These are phyloP conservation scores for Pygocentrus nattereri DNA, from an alignment of 2,797 vertebrate genomes.

Conservation along the genomic window DNA sequence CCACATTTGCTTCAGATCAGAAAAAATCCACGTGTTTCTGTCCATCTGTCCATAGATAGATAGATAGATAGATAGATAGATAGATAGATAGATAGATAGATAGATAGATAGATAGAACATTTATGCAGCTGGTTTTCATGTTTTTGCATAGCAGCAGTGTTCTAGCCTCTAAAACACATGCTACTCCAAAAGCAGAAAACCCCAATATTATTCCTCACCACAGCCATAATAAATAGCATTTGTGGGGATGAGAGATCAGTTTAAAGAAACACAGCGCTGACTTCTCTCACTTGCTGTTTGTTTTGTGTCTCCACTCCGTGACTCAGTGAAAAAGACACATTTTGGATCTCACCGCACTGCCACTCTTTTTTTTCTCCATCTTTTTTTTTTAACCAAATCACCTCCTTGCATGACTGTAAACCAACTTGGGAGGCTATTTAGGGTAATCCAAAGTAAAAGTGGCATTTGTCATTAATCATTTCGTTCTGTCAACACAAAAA, in stretches of 20 bases:
- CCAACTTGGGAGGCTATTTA: constrained; percentile 57
- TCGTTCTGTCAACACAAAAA: constrained; percentile 51
- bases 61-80: neutral
- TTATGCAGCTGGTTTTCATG: constrained; percentile 54
- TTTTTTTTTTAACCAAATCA: constrained; percentile 31
- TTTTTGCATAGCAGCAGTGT: constrained; percentile 36
- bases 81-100: neutral
- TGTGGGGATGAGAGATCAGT: constrained; percentile 22
- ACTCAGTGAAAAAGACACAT: constrained; percentile 49
- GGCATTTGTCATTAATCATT: constrained; percentile 60
- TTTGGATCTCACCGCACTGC: constrained; percentile 27
- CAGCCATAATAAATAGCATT: constrained; percentile 71
- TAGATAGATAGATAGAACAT: constrained; percentile 30
- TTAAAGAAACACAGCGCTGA: constrained; percentile 49
- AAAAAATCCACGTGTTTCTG: too few species aligned
- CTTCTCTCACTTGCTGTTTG: constrained; percentile 54
- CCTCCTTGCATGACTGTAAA: constrained; percentile 51
- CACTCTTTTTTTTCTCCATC: constrained; percentile 48
- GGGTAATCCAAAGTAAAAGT: constrained; percentile 60
- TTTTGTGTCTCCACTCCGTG: constrained; percentile 49
- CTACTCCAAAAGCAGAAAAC: constrained; percentile 64
- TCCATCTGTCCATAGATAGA: neutral
- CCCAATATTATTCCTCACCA: constrained; percentile 68
- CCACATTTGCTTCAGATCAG: too few species aligned
- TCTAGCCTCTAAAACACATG: constrained; percentile 48